Base-by-base conservation (phyloP, 2,888 invertebrate genomes). In the Mesochorus sp. region DNA sequence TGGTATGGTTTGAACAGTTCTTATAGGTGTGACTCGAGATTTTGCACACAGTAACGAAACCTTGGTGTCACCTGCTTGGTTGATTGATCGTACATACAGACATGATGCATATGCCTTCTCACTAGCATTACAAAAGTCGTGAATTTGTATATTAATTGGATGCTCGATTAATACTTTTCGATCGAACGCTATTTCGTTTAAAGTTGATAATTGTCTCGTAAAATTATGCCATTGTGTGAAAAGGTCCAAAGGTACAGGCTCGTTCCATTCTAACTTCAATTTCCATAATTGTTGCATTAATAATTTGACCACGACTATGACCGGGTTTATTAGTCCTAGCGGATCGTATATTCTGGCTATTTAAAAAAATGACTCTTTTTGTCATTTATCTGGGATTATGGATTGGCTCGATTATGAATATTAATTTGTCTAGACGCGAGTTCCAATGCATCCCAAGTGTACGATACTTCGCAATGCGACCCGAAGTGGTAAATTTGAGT, bases 71-170 rank as follows among this genome's bases (percentile, higher is more conserved):
- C 64, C 44, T 0, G 4, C n/a, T 6, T 19, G 19, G n/a, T 55
- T 34, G 3, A 14, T 8, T 2, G 73, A 26, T 2, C 55, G 4
- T 5, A 73, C 3, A 4, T 66, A 64, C 2, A 73, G 1, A n/a
- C 47, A 66, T 12, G 55, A 64, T 4, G 66, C 73, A 19, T 73
- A 66, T 12, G 64, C 73, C 5, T 37, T 19, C 34, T 73, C 31
- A 12, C 42, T 53, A 0, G 73, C 42, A 44, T 73, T 47, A 5
- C 39, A 53, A 31, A 57, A 66, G 0, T 66, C 73, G 24, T 73
- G 66, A 0, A 73, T 6, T 34, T 73, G 10, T 2, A 44, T 24
- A 5, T 44, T 34, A 0, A 24, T 6, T 1, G 47, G 2, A 12
- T 64, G 26, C 3, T 26, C 8, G 10, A 17, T 42, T 5, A 72